Percentiles rank a stretch among this genome's conserved stretches.
Conservation (phyloP, 2,797 vertebrate species). For the Macropus fuliginosus region DNA sequence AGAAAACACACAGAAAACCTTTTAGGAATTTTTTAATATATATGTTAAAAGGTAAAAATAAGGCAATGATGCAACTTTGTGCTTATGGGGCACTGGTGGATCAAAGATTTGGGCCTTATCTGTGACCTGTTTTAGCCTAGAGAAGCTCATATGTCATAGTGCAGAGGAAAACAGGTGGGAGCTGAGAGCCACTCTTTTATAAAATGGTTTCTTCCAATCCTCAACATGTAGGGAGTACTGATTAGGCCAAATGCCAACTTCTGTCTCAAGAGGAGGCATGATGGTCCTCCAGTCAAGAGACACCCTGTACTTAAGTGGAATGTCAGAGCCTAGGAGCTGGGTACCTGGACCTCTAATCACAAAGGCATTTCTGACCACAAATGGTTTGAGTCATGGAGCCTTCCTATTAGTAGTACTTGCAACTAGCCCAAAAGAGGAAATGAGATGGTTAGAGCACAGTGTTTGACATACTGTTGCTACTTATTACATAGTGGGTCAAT, state of each 20-base stretch:
- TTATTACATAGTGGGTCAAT: neutral
- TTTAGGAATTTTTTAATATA: neutral
- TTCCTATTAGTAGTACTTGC: neutral
- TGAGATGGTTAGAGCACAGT: neutral
- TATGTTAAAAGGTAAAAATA: neutral
- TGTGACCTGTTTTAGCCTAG: neutral
- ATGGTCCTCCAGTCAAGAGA: neutral
- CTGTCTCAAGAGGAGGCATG: neutral
- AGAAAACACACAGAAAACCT: constrained; percentile 35
- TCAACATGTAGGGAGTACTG: neutral
- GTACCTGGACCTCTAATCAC: neutral
- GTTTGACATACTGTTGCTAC: neutral
- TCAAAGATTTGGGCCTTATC: neutral
- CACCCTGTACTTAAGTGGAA: neutral
- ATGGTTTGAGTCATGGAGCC: neutral
- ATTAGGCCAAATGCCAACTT: constrained; percentile 9
- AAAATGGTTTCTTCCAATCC: constrained; percentile 12
- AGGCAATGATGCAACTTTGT: constrained; percentile 50
- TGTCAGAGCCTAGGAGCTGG: neutral
- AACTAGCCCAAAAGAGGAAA: neutral
- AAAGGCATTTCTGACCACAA: neutral
- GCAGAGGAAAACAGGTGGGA: neutral
- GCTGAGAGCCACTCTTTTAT: neutral
- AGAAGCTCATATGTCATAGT: neutral
- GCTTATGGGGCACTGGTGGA: constrained; percentile 5